Base-by-base conservation (phyloP, 2,113 vertebrate species). In the Isurus oxyrinchus region DNA sequence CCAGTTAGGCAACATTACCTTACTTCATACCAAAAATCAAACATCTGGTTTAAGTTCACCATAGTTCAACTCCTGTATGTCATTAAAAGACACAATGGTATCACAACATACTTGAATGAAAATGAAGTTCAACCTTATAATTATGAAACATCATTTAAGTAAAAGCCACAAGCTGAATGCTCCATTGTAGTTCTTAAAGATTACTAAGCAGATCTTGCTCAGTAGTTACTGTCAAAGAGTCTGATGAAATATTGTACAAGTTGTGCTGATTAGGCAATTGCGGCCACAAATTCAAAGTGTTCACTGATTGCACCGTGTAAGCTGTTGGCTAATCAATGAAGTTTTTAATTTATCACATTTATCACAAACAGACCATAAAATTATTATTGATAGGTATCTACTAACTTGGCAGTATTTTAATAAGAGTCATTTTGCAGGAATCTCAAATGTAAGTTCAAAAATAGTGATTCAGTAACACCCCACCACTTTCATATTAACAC, bases 111-210 rank as follows among this genome's bases (percentile, higher is more conserved):
- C 66, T 72, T 95, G 94, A 95, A 76, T 95, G 94, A 72, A 72
- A 72, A 72, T 55, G 3, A 95, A 72, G 67, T 95, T 72, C 44
- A 95, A 72, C 49, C 53, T 19, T 53, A 94, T 69, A 95, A 69
- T 95, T 95, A 95, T 72, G 94, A 72, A 95, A 35, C 94, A 69
- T 95, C 94, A 95, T 55, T 95, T 95, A 95, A 72, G 67, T 95
- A 95, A 69, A 76, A 72, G 66, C 94, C 67, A 72, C 44, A 95
- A 53, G 66, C 53, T 95, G 66, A 95, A 95, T 95, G 66, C 44
- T 31, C 49, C 66, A 72, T 95, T 76, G 66, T 94, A 94, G 61
- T 95, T 72, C 94, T 95, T 49, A 53, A 95, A 95, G 94, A 95
- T 95, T 76, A 72, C 10, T 49, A 49, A 44, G 49, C 31, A 95